Evolutionary conservation across 2,888 invertebrate genomes (phyloP), one percentile per base, ranked within the genome.

Genomic region (Tyria jacobaeae): DNA sequence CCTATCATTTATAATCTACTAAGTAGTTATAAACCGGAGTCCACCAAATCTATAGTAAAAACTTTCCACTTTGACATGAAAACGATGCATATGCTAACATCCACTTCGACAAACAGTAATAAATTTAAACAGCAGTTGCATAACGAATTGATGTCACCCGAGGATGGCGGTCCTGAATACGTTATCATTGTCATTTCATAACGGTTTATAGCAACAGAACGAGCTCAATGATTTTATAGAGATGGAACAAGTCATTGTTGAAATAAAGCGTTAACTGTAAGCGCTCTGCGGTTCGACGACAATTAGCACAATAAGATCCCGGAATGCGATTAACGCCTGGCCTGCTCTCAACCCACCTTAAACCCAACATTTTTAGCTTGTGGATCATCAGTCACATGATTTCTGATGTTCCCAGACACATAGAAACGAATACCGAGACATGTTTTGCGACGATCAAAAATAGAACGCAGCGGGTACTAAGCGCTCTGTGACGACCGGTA

Each of bases 361-460:
- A 78, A 80, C 66, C 73, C 70, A 70, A 80, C 77, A 69, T 70
- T 85, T 84, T 82, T 80, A 82, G 77, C 79, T 79, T 76, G 66
- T 76, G 76, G 82, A 87, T 88, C 89, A 91, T 93, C 91, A 92
- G 91, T 92, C 92, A 92, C 92, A 90, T 92, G 91, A 91, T 91
- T 91, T 87, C 85, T 90, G 85, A 91, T 91, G 88, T 89, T 90
- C 87, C 89, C 90, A 92, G 92, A 93, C 91, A 90, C 88, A 88
- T 88, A 90, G 90, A 90, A 92, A 90, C 90, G 90, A 90, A 92
- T 92, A 92, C 92, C 93, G 93, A 93, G 93, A 93, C 93, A 92
- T 92, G 91, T 91, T 91, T 88, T 86, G 92, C 92, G 92, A 92
- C 92, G 92, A 75, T 84, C 91, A 87, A 86, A 92, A 93, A 93